Evolutionary conservation across 1,140 invertebrate species (phyloP).

Genomic region (Zaprionus tsacasi): DNA sequence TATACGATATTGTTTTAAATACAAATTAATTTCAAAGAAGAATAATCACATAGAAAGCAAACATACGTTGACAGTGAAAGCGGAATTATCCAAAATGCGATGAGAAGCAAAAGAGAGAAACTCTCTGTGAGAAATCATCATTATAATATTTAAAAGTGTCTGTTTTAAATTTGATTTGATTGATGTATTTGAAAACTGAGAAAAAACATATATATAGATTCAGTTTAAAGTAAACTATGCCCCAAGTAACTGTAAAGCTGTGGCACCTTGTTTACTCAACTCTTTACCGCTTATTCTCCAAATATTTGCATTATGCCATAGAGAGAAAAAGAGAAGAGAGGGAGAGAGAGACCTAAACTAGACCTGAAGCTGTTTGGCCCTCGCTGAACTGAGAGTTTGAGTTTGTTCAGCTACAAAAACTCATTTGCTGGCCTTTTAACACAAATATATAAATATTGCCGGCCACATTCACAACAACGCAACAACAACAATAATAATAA

Average conservation of each 20-base stretch:
- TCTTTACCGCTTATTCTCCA: conserved; percentile 28
- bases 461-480: conserved; percentile 1
- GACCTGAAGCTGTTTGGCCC: conserved; percentile 20
- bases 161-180: not conserved
- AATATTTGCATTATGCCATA: conserved; percentile 15
- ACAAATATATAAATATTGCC: conserved; percentile 34
- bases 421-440: conserved; percentile 45
- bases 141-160: conserved; percentile 2
- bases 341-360: conserved; percentile 2
- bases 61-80: conserved; percentile 29
- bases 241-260: conserved; percentile 10
- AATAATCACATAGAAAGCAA: conserved; percentile 3
- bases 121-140: not conserved
- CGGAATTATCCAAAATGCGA: conserved; percentile 11
- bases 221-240: not conserved
- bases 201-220: not conserved
- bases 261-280: conserved; percentile 28
- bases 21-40: not conserved
- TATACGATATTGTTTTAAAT: not conserved
- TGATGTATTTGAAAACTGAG: not conserved
- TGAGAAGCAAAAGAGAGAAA: conserved; percentile 30
- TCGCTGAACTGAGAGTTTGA: conserved; percentile 2
- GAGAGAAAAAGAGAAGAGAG: conserved; percentile 1
- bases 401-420: conserved; percentile 25
- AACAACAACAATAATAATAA: not conserved